Base-by-base conservation (phyloP, 2,797 vertebrate genomes). In the Pangasius djambal region DNA sequence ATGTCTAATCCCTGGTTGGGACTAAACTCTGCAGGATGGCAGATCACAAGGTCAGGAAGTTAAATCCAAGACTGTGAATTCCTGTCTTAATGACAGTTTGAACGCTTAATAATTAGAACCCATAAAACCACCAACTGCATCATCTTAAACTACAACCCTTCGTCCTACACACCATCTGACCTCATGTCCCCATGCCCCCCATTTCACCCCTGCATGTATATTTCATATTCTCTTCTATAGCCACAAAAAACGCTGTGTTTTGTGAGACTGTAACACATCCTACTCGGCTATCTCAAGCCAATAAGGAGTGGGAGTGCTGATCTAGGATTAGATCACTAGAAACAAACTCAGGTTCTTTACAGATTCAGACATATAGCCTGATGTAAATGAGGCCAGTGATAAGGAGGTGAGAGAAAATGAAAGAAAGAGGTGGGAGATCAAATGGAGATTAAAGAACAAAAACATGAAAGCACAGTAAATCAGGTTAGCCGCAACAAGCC, bases 371-470 rank as follows among this genome's bases (percentile, higher is more conserved):
- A 4, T 65, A 83, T 40, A 67, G 37, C 7, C 40, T 50, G 83
- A 55, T 70, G 18, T 83, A 85, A 88, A 78, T 59, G 83, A 65
- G 88, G 82, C 40, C 72, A 78, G 22, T 34, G 63, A 63, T 59
- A n/a, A 40, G 7, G n/a, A 61, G 6, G n/a, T 88, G 55, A 86
- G 75, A 85, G 61, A 78, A 57, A 88, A 44, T 37, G 79, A 88
- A 59, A 78, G 72, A 57, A 20, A 85, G 57, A 69, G 83, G 72
- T 67, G 83, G 70, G 65, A 85, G 57, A 88, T 86, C 70, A 88
- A 88, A 83, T 77, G 0, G 31, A 88, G 37, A 84, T 86, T 50
- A 86, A 82, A 40, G 28, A 65, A 55, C n/a, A 59, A 81, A 65
- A 69, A 85, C 31, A 57, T 28, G 37, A 77, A 83, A 85, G 44